These are phyloP conservation scores for Thamnaconus septentrionalis DNA, from an alignment of 2,113 vertebrate species.

Conservation along the genomic window DNA sequence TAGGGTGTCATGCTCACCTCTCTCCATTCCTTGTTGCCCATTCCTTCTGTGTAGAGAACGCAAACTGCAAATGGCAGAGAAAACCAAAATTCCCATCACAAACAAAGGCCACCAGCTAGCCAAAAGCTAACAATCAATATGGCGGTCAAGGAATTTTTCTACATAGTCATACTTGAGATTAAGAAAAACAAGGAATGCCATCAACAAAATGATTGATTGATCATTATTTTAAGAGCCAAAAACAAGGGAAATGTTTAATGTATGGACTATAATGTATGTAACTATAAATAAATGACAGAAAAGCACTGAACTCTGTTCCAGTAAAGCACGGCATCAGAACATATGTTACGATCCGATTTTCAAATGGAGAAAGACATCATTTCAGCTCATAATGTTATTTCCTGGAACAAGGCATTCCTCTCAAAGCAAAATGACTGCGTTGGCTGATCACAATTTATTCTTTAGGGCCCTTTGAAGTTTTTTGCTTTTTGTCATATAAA, in stretches of 20 bases:
- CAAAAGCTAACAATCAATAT: no score
- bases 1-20: constrained; percentile 82
- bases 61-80: constrained; percentile 83
- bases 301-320: constrained; percentile 17
- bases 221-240: neutral
- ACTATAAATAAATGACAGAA: constrained; percentile 19
- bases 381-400: constrained; percentile 21
- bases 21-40: constrained; percentile 98
- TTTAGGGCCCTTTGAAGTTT: constrained; percentile 47
- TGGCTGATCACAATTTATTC: constrained; percentile 22
- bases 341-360: neutral
- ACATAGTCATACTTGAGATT: no score
- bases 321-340: constrained; percentile 33
- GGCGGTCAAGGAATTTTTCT: no score
- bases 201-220: no score
- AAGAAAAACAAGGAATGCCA: no score
- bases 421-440: constrained; percentile 27
- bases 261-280: neutral
- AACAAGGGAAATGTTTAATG: constrained; percentile 2
- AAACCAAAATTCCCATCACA: neutral
- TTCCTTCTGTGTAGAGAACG: constrained; percentile 94
- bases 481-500: neutral
- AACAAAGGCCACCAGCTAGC: neutral
- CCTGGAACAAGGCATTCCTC: constrained; percentile 9
- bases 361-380: constrained; percentile 32